Evolutionary conservation across 1,140 invertebrate genomes (phyloP), one percentile per base, ranked within the genome.

Genomic region (Phymorhynchus buccinoides): DNA sequence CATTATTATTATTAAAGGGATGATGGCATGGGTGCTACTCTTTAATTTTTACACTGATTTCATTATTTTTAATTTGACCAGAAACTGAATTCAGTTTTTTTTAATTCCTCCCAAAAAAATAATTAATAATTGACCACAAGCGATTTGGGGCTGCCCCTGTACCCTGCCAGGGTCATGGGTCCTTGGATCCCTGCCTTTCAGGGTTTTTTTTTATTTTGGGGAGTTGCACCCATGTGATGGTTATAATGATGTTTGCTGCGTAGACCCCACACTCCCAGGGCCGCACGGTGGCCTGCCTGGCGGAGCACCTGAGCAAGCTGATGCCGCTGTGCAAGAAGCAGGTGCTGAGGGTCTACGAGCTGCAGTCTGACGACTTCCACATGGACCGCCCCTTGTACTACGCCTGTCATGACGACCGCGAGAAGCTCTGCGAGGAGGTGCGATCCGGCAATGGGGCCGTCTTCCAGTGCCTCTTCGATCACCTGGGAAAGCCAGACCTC

Each of bases 331-430:
- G 97, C 93, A 95, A 95, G 90, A 95, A 95, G 86, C 96, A 98
- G 93, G 96, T 98, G 12, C 95, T 97, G 85, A 95, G 96, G 75
- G 94, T 98, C 1, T 96, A 97, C 2, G 97, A 99, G 93, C 95
- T 98, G 41, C 97, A 98, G 93, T 96, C 97, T 0, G 97, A 97
- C 88, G 97, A 98, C 91, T 96, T 98, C 75, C 97, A 98, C 91
- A 93, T 98, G 48, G 98, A 99, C 93, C 94, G 97, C 86, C 96
- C 97, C 7, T 93, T 99, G 32, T 99, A 96, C 93, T 95, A 97
- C 88, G 96, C 97, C 3, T 99, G 99, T 94, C 95, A 95, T 71
- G 95, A 96, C 3, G 98, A 99, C 93, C 95, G 96, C 71, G 96
- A 96, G 89, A 91, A 88, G n/a, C 93, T 95, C 84, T 96, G 95